phyloP scores from a whole-genome alignment of 2,797 vertebrate species.

The Pipistrellus kuhlii region DNA sequence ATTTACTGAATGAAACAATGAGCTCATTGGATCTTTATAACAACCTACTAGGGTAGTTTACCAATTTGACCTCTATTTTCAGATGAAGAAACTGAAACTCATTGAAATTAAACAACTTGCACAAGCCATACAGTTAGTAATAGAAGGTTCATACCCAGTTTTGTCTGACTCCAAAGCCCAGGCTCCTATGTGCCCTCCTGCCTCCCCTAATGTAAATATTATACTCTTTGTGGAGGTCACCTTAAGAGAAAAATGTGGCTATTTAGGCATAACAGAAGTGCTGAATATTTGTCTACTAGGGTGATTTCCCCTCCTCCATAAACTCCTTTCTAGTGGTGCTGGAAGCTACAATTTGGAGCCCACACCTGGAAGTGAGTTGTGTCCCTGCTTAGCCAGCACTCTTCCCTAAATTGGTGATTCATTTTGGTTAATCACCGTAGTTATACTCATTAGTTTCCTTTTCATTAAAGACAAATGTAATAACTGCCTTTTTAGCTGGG shows the following conservation, averaged over 20 bases:
- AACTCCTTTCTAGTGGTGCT: slow-evolving; percentile 3
- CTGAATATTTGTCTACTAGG: not conserved
- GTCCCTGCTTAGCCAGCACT: not conserved
- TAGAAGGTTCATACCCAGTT: not conserved
- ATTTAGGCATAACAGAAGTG: not conserved
- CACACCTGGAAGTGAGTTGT: slow-evolving; percentile 34
- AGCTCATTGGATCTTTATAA: slow-evolving; percentile 24
- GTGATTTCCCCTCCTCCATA: not conserved
- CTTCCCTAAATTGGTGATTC: slow-evolving; percentile 57
- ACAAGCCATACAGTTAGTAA: not conserved
- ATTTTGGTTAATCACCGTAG: slow-evolving; percentile 71
- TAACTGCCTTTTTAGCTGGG: slow-evolving; percentile 56
- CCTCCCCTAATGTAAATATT: slow-evolving; percentile 4
- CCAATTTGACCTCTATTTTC: slow-evolving; percentile 30
- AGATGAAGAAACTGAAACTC: not conserved
- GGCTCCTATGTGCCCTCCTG: not conserved
- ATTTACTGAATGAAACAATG: slow-evolving; percentile 4
- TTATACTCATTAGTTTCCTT: slow-evolving; percentile 65
- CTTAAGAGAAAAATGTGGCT: not conserved
- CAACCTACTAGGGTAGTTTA: not conserved
- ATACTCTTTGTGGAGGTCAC: not conserved
- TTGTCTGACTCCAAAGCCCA: not conserved
- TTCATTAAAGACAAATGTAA: slow-evolving; percentile 66
- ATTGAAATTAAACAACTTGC: not conserved
- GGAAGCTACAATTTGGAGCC: slow-evolving; percentile 41